Conservation (phyloP, 2,113 vertebrate species). For the Limnothrissa miodon region DNA sequence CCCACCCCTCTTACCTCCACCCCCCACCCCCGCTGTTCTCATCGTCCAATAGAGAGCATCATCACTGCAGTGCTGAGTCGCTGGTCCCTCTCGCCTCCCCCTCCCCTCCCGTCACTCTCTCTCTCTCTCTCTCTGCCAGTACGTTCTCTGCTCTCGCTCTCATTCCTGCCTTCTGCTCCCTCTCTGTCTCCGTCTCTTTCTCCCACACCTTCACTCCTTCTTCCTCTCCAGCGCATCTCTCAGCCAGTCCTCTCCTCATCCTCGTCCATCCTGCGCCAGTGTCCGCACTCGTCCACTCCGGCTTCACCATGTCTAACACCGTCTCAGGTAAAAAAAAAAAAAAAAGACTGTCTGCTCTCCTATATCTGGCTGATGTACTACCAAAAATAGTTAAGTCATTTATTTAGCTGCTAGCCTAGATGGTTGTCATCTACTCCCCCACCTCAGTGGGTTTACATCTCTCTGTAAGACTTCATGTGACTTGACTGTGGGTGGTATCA, state of each 20-base stretch:
- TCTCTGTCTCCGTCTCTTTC: neutral
- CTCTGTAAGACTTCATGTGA: neutral
- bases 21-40: neutral
- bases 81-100: slow-evolving; percentile 10
- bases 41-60: slow-evolving; percentile 26
- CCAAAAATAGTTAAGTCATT: neutral
- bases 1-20: neutral
- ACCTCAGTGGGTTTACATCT: neutral
- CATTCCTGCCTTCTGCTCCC: neutral
- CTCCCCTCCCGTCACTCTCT: neutral
- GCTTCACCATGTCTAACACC: slow-evolving; percentile 55
- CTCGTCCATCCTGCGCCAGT: slow-evolving; percentile 39
- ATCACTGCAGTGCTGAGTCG: slow-evolving; percentile 23
- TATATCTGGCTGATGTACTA: neutral
- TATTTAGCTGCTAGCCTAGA: neutral
- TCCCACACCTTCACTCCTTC: neutral
- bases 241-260: slow-evolving; percentile 41
- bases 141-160: slow-evolving; percentile 9
- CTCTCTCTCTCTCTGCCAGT: slow-evolving; percentile 8
- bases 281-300: no score
- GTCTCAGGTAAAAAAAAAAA: slow-evolving; percentile 61
- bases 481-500: neutral
- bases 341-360: slow-evolving; percentile 20
- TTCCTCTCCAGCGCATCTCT: neutral
- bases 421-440: neutral